Percentiles rank a stretch among this genome's conserved stretches.
Evolutionary conservation across 2,113 vertebrate species (phyloP).

Genomic region (Cyrtonyx montezumae): DNA sequence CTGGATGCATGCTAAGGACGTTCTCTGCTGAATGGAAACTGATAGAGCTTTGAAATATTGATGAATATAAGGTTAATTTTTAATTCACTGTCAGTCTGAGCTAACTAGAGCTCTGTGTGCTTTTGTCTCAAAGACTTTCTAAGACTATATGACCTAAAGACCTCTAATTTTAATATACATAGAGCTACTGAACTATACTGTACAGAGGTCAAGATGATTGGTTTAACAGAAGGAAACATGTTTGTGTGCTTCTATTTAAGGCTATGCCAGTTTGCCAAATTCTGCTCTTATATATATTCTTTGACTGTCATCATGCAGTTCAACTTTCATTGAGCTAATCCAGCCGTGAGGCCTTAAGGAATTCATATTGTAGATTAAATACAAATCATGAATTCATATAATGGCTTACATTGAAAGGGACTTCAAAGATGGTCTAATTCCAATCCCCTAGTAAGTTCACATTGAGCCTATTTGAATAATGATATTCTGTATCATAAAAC

Average conservation of each 20-base stretch:
- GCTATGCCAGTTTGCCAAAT: neutral
- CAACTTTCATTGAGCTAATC: neutral
- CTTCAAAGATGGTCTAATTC: no score
- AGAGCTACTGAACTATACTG: neutral
- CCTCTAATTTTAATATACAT: neutral
- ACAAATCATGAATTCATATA: neutral
- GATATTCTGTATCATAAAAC: neutral
- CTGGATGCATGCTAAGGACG: neutral
- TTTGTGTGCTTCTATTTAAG: neutral
- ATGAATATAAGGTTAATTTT: slow-evolving; percentile 65
- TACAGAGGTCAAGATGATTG: neutral
- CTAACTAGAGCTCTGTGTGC: slow-evolving; percentile 43
- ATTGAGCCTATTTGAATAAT: neutral
- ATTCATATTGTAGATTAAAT: neutral
- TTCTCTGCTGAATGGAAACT: slow-evolving; percentile 2
- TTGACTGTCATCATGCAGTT: fast-evolving
- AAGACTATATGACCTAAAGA: neutral
- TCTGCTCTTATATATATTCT: neutral
- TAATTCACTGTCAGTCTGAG: slow-evolving; percentile 53
- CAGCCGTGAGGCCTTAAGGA: neutral
- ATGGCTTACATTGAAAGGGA: no score
- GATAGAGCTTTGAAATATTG: slow-evolving; percentile 46
- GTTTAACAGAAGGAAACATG: neutral
- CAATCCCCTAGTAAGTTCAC: neutral
- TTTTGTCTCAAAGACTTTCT: slow-evolving; percentile 49